Conservation (phyloP, 1,140 invertebrate genomes). For the Cryptotermes secundus region DNA sequence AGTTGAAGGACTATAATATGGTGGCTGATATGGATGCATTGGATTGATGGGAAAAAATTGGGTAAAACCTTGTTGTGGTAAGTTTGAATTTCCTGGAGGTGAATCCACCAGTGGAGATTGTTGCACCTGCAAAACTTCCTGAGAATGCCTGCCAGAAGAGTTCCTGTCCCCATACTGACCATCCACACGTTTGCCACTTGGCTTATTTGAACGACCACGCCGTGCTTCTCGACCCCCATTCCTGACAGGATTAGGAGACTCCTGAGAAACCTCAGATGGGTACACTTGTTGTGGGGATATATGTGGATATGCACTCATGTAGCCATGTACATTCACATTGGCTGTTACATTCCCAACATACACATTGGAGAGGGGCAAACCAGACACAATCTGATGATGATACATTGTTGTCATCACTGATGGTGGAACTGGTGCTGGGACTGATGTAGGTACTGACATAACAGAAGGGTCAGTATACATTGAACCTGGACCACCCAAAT, state of each 20-base stretch:
- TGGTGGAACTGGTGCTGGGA: conserved; percentile 31
- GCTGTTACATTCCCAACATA: conserved; percentile 36
- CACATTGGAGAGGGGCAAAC: conserved; percentile 33
- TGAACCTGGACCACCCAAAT: not conserved
- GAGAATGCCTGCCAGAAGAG: not conserved
- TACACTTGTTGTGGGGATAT: conserved; percentile 19
- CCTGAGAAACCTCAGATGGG: not conserved
- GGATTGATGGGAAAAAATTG: conserved; percentile 22
- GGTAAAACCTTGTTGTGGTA: not conserved
- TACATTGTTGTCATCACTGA: conserved; percentile 32
- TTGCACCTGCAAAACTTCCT: conserved; percentile 11
- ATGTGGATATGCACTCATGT: conserved; percentile 24
- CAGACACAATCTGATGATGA: not conserved
- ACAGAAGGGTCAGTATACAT: not conserved
- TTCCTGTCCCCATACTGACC: not conserved
- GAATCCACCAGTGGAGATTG: conserved; percentile 19
- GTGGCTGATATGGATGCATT: not conserved
- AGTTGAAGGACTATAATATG: conserved; percentile 10
- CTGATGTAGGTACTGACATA: conserved; percentile 22
- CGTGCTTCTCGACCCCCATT: conserved; percentile 1
- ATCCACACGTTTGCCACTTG: not conserved
- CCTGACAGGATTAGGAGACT: not conserved
- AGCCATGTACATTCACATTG: conserved; percentile 37
- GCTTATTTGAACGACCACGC: not conserved
- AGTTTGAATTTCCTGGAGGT: not conserved